Conservation (phyloP, 2,797 vertebrate species). For the Acipenser ruthenus region DNA sequence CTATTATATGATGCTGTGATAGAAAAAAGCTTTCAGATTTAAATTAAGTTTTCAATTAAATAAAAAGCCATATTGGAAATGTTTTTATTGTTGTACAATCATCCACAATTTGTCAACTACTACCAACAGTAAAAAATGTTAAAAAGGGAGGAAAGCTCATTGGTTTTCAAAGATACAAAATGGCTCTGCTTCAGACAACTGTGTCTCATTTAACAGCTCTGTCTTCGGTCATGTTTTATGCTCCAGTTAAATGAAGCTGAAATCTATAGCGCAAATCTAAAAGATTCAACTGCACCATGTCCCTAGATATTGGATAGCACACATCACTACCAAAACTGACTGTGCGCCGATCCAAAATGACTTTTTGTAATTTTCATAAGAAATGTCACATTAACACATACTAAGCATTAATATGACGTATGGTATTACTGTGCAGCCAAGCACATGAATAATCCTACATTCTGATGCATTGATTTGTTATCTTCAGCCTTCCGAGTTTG, state of each 20-base stretch:
- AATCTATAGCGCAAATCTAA: constrained; percentile 8
- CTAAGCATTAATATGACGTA: constrained; percentile 34
- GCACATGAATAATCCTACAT: constrained; percentile 31
- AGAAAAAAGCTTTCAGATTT: no score
- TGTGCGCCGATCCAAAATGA: constrained; percentile 18
- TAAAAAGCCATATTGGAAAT: no score
- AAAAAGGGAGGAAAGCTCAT: no score
- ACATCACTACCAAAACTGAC: constrained; percentile 14
- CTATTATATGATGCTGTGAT: no score
- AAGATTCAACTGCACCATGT: constrained; percentile 12
- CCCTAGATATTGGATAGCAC: constrained; percentile 12
- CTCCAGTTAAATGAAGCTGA: neutral
- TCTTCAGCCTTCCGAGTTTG: constrained; percentile 21
- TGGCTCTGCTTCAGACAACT: no score
- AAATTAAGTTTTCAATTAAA: no score
- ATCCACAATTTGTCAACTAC: no score
- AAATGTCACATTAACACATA: constrained; percentile 39
- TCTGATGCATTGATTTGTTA: constrained; percentile 38
- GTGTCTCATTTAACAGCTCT: no score
- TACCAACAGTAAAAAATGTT: no score
- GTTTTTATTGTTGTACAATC: no score
- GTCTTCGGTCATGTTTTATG: no score
- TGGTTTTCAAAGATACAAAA: no score
- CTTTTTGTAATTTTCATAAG: constrained; percentile 25
- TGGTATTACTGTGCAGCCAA: constrained; percentile 29